A percentile compares a stretch with the other conserved stretches of the same genome.
Evolutionary conservation across 1,140 invertebrate genomes (phyloP).

Genomic region (Ctenoplectra terminalis): DNA sequence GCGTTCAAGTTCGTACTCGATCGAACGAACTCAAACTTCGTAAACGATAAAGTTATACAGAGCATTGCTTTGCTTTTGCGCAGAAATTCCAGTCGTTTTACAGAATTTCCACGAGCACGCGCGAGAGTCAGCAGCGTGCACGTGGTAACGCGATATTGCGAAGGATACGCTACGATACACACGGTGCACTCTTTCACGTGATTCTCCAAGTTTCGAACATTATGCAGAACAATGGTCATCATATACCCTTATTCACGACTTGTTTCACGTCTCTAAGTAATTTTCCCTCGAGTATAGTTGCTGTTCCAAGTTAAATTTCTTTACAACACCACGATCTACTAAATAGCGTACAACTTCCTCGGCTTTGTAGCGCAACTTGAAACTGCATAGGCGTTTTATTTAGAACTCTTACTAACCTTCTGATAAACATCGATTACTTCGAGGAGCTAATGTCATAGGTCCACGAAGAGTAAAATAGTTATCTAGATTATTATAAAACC

Average conservation of each 20-base stretch:
- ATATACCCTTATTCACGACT: constrained; percentile 28
- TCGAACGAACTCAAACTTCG: background rate
- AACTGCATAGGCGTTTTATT: background rate
- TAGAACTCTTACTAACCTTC: background rate
- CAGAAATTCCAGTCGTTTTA: constrained; percentile 23
- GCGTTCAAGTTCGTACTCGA: background rate
- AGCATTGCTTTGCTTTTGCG: constrained; percentile 26
- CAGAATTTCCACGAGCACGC: constrained; percentile 14
- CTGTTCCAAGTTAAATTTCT: constrained; percentile 9
- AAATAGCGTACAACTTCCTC: background rate
- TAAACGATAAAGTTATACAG: background rate
- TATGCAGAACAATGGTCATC: constrained; percentile 34
- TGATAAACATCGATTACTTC: background rate
- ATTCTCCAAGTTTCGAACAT: constrained; percentile 33
- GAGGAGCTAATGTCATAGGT: background rate
- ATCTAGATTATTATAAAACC: background rate
- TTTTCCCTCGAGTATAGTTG: constrained; percentile 13
- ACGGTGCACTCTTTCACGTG: constrained; percentile 39
- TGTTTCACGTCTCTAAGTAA: constrained; percentile 22
- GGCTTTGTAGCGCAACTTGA: background rate
- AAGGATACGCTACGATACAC: constrained; percentile 35
- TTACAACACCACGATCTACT: constrained; percentile 1
- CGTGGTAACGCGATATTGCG: constrained; percentile 56
- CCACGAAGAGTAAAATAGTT: too few relatives aligned
- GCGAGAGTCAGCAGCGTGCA: constrained; percentile 31